A percentile compares a stretch with the other conserved stretches of the same genome.
These are phyloP conservation scores for Porites lutea DNA, from an alignment of 64 coral and sea anemone species.

Conservation along the genomic window DNA sequence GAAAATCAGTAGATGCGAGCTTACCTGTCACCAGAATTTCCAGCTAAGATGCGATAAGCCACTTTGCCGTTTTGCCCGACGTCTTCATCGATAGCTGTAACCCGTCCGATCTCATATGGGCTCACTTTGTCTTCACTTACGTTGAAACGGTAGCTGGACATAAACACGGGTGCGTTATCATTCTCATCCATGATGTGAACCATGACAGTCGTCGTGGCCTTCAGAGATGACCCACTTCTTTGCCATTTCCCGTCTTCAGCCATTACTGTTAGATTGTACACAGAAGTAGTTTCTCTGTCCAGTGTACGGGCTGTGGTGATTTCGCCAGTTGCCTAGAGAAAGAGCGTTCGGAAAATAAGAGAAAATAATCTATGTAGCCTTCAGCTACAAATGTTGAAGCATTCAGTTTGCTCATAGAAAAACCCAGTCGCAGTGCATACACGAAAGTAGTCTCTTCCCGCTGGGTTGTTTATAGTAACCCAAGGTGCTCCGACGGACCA, in stretches of 20 bases:
- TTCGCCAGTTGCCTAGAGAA: constrained; percentile 65
- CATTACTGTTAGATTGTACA: constrained; percentile 78
- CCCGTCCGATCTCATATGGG: constrained; percentile 42
- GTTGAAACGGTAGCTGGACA: constrained; percentile 15
- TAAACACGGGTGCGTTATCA: constrained; percentile 84
- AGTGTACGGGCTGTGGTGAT: constrained; percentile 76
- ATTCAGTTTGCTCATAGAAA: background rate
- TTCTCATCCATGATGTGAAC: constrained; percentile 83
- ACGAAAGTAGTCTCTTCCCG: too few species aligned
- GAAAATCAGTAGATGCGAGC: background rate
- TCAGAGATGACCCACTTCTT: constrained; percentile 3
- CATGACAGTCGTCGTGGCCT: constrained; percentile 41
- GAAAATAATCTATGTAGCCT: background rate
- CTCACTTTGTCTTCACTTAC: constrained; percentile 27
- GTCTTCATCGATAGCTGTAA: constrained; percentile 76
- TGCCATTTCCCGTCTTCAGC: constrained; percentile 50
- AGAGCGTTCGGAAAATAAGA: background rate
- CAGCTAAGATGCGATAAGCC: constrained; percentile 55
- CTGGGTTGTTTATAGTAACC: too few species aligned
- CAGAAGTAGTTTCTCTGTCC: constrained; percentile 72
- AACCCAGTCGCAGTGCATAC: too few species aligned
- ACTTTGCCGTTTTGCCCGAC: constrained; percentile 65
- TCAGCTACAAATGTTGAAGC: background rate
- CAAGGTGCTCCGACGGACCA: too few species aligned
- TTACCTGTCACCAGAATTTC: constrained; percentile 70